Base-by-base conservation (phyloP, 2,113 vertebrate genomes). In the Amphiprion ocellaris region DNA sequence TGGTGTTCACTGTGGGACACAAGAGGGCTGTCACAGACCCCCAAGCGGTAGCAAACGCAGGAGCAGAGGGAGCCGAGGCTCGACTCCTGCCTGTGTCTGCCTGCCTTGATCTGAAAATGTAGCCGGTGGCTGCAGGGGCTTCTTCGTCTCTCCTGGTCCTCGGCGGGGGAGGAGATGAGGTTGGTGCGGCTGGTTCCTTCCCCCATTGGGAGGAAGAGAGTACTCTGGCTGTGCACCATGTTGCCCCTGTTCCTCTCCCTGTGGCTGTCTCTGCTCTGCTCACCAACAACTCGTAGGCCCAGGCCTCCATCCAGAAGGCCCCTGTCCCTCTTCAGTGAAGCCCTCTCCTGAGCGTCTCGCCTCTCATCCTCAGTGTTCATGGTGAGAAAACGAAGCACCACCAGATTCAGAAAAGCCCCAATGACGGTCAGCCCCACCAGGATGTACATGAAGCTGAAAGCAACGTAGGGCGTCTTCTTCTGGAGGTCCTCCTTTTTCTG, bases 381-480 rank as follows among this genome's bases (percentile, higher is more conserved):
- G 0, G 97, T 99, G 70, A 99, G 95, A 87, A 99, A 99, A 26
- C 98, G 95, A 58, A 99, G 94, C 68, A 99, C 98, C 73, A 98
- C 97, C 49, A 99, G 90, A 91, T 99, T 99, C 47, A 99, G 96
- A 92, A 98, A 99, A 77, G 98, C 98, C 4, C 98, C 98, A 0
- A 99, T 98, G 62, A 99, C 97, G 0, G 97, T 97, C 83, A 99
- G 93, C 12, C 97, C 98, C 75, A 99, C 93, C 50, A 99, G 95
- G 86, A 99, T 99, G 94, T 99, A 99, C 94, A 98, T 96, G 90
- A 99, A 99, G 92, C 98, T 99, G 93, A 99, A 99, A 14, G 95
- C 96, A 66, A 99, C 98, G 0, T 99, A 99, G 0, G 97, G 97
- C 0, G 97, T 96, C 87, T 97, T 97, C 92, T 97, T 97, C 87